Base-by-base conservation (phyloP, 2,888 invertebrate species). In the Dicyrtomina minuta region DNA sequence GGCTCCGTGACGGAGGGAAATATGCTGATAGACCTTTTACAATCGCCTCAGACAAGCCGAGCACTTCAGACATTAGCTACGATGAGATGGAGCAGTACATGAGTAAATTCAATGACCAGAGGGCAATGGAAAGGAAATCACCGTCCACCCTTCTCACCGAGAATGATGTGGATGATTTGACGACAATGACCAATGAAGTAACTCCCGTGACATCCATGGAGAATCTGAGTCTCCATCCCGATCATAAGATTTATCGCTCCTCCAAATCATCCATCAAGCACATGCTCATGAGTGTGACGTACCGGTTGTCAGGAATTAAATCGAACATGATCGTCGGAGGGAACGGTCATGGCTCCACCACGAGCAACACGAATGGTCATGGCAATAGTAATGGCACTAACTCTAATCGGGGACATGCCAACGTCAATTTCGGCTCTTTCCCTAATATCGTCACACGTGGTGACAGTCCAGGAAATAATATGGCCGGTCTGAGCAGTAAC, bases 171-270 rank as follows among this genome's bases (percentile, higher is more conserved):
- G 78, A 78, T 62, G 81, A 82, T 65, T 79, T 80, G 67, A 79
- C 79, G 27, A 82, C 81, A 12, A 79, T 80, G 67, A 79, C 79
- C 26, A 81, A 81, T 13, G 81, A 81, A 51, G 80, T 81, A 70
- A 81, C 82, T 67, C 81, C 81, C 2, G 79, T 81, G 69, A 79
- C 83, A 82, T 74, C 86, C 83, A 75, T 83, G 84, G 74, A 85
- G 83, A 73, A 83, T 82, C 51, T 87, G 84, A 49, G 85, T 83
- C 69, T 87, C 84, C 90, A 91, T 79, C 91, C 91, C 0, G 90
- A 91, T 79, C 90, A 91, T 80, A 90, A 89, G 82, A 90, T 91
- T 77, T 90, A 90, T 79, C 86, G 89, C 73, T 85, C 86, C 86
- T 80, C 80, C 20, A 79, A 79, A 72, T 80, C 80, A 66, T 80